These are phyloP conservation scores for Tachysurus vachellii DNA, from an alignment of 2,113 vertebrate genomes.

Conservation along the genomic window DNA sequence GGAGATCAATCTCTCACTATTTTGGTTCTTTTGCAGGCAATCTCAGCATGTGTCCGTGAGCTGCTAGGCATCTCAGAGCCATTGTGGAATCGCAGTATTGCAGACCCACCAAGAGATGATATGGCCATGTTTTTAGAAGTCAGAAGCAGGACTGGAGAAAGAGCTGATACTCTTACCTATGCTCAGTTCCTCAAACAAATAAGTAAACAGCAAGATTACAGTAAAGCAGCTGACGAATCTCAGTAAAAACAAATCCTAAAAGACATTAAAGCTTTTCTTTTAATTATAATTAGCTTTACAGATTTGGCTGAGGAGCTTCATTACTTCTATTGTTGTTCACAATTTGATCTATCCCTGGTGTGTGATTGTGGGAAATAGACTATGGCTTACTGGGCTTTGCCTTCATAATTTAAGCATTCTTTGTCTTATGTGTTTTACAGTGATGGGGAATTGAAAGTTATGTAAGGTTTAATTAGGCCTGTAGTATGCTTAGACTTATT, in stretches of 20 bases:
- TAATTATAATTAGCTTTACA: neutral
- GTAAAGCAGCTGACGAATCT: neutral
- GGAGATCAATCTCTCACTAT: neutral
- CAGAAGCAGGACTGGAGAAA: constrained; percentile 77
- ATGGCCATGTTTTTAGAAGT: constrained; percentile 80
- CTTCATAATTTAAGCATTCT: neutral
- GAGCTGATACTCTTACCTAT: constrained; percentile 76
- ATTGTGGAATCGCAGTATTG: constrained; percentile 75
- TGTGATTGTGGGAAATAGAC: neutral
- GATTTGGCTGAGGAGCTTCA: neutral
- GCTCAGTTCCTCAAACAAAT: constrained; percentile 69
- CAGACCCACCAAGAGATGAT: constrained; percentile 76
- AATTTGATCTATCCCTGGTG: constrained; percentile 4
- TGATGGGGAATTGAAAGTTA: neutral
- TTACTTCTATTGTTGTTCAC: constrained; percentile 2
- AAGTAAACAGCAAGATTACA: constrained; percentile 7
- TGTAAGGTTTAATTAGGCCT: neutral
- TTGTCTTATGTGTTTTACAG: neutral
- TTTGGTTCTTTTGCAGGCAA: constrained; percentile 69
- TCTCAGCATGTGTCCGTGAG: constrained; percentile 74
- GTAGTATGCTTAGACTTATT: neutral
- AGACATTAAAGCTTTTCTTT: neutral
- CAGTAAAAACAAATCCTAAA: neutral
- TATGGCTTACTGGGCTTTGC: neutral
- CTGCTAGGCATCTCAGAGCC: constrained; percentile 80